phyloP scores from a whole-genome alignment of 2,888 invertebrate genomes.

The Lasius fuliginosus region DNA sequence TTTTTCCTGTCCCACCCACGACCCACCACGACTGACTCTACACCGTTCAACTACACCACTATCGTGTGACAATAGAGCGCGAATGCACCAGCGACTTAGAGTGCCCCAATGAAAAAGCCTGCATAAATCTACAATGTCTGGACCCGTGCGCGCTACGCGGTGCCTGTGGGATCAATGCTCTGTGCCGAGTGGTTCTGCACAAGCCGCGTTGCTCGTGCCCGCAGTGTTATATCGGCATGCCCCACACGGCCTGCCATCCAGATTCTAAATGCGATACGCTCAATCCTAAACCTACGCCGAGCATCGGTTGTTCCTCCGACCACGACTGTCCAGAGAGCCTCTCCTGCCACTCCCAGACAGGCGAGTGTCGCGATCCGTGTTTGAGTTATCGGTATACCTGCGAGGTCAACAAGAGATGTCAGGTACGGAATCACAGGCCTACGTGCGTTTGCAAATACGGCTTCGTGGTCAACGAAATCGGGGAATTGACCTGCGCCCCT shows the following conservation, averaged over 20 bases:
- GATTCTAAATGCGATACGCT: conserved; percentile 92
- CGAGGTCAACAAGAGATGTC: conserved; percentile 94
- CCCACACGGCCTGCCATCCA: conserved; percentile 92
- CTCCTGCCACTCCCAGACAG: conserved; percentile 91
- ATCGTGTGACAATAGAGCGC: conserved; percentile 88
- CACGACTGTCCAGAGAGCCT: conserved; percentile 92
- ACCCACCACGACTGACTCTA: conserved; percentile 80
- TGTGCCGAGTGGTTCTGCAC: conserved; percentile 95
- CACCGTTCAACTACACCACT: conserved; percentile 64
- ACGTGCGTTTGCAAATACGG: conserved; percentile 96
- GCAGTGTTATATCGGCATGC: conserved; percentile 94
- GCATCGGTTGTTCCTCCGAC: conserved; percentile 89
- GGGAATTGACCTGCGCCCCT: conserved; percentile 95
- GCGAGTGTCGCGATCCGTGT: conserved; percentile 94
- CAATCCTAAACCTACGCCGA: conserved; percentile 88
- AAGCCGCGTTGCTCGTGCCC: conserved; percentile 95
- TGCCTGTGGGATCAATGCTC: conserved; percentile 95
- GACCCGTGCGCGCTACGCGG: conserved; percentile 96
- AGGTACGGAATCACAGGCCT: conserved; percentile 94
- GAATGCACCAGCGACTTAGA: conserved; percentile 97
- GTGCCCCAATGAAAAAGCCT: conserved; percentile 96
- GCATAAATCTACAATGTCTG: conserved; percentile 95
- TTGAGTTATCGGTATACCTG: conserved; percentile 90
- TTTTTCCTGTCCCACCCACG: conserved; percentile 86
- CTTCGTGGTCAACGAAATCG: conserved; percentile 95